A percentile compares a stretch with the other conserved stretches of the same genome.
phyloP scores from a whole-genome alignment of 1,140 invertebrate species.

The Drosophila pallidifrons region DNA sequence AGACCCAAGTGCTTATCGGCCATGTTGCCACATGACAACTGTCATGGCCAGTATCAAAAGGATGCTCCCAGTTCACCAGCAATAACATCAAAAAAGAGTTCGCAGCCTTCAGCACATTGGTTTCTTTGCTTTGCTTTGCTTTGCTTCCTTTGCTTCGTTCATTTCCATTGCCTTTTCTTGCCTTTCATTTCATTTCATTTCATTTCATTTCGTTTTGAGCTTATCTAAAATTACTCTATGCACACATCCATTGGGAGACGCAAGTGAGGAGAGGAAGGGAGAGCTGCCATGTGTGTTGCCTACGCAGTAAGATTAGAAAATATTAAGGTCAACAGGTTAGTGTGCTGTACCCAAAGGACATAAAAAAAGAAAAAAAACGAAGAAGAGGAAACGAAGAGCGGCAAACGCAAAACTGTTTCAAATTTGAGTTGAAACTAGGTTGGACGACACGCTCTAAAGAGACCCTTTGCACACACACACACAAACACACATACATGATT shows the following conservation, averaged over 20 bases:
- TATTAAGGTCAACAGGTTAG: conserved; percentile 83
- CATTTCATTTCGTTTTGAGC: conserved; percentile 67
- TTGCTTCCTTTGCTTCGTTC: conserved; percentile 29
- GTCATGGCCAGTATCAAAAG: conserved; percentile 6
- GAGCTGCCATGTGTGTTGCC: conserved; percentile 42
- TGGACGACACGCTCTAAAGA: conserved; percentile 56
- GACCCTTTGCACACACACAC: conserved; percentile 40
- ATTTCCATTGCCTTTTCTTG: conserved; percentile 19
- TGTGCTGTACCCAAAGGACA: conserved; percentile 78
- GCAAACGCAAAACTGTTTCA: conserved; percentile 71
- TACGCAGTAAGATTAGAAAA: conserved; percentile 80
- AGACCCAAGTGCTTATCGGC: conserved; percentile 38
- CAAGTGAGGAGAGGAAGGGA: conserved; percentile 11
- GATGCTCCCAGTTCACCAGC: conserved; percentile 8
- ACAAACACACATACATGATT: conserved; percentile 52
- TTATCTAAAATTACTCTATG: conserved; percentile 78
- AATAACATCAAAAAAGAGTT: conserved; percentile 30
- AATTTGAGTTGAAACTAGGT: conserved; percentile 72
- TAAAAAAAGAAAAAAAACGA: conserved; percentile 45
- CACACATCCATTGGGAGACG: conserved; percentile 41
- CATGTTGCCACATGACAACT: conserved; percentile 19
- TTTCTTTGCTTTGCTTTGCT: conserved; percentile 8
- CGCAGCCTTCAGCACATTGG: conserved; percentile 4
- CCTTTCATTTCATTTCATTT: conserved; percentile 60
- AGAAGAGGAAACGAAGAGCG: conserved; percentile 33